Conservation (phyloP, 2,888 invertebrate genomes). For the Hirtodrosophila trivittata region DNA sequence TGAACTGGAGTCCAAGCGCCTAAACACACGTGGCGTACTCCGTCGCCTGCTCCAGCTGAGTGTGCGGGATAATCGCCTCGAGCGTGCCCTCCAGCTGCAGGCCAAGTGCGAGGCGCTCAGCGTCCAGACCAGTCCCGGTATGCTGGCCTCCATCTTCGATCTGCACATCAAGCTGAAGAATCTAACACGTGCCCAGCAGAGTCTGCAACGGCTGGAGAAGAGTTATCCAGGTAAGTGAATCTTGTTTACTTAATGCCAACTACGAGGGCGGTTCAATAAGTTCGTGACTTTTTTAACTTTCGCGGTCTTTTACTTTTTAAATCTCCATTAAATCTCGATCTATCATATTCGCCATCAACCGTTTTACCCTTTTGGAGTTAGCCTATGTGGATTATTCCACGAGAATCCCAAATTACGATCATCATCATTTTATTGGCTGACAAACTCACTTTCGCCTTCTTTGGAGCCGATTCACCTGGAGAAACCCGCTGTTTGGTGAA, state of each 20-base stretch:
- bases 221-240: conserved; percentile 82
- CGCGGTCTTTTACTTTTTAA: no score
- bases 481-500: no score
- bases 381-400: no score
- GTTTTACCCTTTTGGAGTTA: no score
- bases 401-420: no score
- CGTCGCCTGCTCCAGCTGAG: conserved; percentile 86
- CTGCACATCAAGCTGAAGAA: conserved; percentile 86
- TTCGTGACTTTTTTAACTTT: no score
- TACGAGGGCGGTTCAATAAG: no score
- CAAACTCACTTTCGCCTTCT: no score
- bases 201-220: conserved; percentile 85
- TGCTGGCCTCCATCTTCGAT: conserved; percentile 87
- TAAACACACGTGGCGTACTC: conserved; percentile 88
- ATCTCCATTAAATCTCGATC: no score
- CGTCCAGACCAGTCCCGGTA: conserved; percentile 87
- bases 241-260: not conserved
- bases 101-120: conserved; percentile 85
- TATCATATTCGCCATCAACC: no score
- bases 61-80: conserved; percentile 85
- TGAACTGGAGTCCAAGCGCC: conserved; percentile 87
- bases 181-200: conserved; percentile 85
- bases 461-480: no score
- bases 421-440: not conserved
- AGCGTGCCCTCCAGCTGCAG: conserved; percentile 85